Evolutionary conservation across 1,140 invertebrate genomes (phyloP).

Genomic region (Drosophila eugracilis): DNA sequence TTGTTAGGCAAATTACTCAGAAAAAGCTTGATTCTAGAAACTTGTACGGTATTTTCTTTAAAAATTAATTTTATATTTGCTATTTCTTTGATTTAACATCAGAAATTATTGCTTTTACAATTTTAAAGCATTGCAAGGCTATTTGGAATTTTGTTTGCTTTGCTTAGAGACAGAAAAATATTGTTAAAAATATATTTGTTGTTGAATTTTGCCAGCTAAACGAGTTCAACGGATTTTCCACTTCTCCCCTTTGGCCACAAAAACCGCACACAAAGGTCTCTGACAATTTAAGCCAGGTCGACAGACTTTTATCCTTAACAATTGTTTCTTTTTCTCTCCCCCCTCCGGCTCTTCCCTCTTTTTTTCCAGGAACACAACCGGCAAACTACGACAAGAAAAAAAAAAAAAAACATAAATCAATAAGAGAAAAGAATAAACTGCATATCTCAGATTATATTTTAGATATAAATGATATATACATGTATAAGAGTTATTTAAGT

Average conservation of each 20-base stretch:
- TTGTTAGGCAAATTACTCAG: too few species aligned
- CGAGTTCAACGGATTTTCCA: conserved; percentile 31
- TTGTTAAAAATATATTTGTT: conserved; percentile 17
- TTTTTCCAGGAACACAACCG: conserved; percentile 43
- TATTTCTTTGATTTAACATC: too few species aligned
- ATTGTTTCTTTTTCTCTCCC: conserved; percentile 19
- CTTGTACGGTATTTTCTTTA: too few species aligned
- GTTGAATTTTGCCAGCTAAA: conserved; percentile 20
- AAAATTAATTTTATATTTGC: too few species aligned
- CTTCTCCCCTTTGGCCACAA: conserved; percentile 18
- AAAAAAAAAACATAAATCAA: conserved; percentile 49
- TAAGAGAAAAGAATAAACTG: conserved; percentile 49
- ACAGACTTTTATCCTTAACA: conserved; percentile 47
- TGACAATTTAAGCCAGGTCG: conserved; percentile 41
- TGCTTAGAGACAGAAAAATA: not conserved
- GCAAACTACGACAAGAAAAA: conserved; percentile 20
- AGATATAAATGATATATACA: conserved; percentile 35
- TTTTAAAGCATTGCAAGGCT: not conserved
- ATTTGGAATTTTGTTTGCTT: conserved; percentile 1
- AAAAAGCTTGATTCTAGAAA: too few species aligned
- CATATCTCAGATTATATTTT: conserved; percentile 63
- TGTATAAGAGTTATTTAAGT: conserved; percentile 76
- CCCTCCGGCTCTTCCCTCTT: conserved; percentile 18
- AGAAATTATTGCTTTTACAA: not conserved
- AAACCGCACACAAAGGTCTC: conserved; percentile 65